Evolutionary conservation across 2,797 vertebrate genomes (phyloP), one percentile per base, ranked within the genome.

Genomic region (Paedocypris micromegethes): DNA sequence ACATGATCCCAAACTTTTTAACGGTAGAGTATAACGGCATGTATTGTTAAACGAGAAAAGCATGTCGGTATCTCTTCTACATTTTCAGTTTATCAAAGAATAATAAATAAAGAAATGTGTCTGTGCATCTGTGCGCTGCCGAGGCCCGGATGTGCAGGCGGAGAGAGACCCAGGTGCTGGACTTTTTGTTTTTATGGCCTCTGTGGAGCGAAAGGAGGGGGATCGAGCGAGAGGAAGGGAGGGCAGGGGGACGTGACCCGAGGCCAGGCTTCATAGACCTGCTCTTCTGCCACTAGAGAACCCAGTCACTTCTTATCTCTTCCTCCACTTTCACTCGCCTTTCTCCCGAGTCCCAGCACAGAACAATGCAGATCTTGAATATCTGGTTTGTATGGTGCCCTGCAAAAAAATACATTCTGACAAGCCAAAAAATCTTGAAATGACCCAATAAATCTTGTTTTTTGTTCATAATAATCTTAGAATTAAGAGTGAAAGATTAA

Each of bases 91-190:
- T 53, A 5, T n/a, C 4, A 39, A 64, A 42, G 50, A 49, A 55
- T 6, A 9, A 42, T 41, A 2, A 23, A 2, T 1, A 5, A 9
- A 3, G 40, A 55, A 5, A 45, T 50, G 7, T 3, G 50, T 39
- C 7, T 59, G 60, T 59, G 65, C 45, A 61, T 59, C 47, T 69
- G 81, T 8, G 77, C 80, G 65, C 76, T 78, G 82, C 81, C 83
- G 86, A 79, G 78, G 81, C 86, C 84, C 67, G 81, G 81, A 81
- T 82, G 78, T 89, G 83, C 85, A 85, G 82, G 84, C 87, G 84
- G 88, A 90, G 90, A 85, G 85, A 86, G 67, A 86, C 84, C 86
- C 89, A 91, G 89, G 89, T 91, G 88, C 84, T 89, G 85, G 75
- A 84, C 85, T 88, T 23, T 23, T 23, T 23, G 82, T 88, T 90